Percentiles rank a stretch among this genome's conserved stretches.
Evolutionary conservation across 2,888 invertebrate genomes (phyloP).

Genomic region (Caenorhabditis uteleia): DNA sequence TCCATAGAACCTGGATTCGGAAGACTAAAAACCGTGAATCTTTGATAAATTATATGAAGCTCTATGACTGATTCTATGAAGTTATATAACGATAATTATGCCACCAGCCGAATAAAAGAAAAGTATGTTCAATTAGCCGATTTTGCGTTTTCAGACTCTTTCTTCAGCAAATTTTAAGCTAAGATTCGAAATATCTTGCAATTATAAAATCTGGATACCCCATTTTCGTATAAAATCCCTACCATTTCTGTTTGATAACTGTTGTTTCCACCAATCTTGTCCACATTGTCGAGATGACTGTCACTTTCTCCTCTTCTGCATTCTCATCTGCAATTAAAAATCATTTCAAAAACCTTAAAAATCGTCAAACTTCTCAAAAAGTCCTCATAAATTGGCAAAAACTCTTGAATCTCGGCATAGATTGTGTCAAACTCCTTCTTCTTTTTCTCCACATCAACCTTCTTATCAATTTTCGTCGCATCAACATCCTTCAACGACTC

Average conservation of each 20-base stretch:
- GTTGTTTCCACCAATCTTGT: conserved; percentile 17
- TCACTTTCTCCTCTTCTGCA: conserved; percentile 14
- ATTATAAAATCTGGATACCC: too few species aligned
- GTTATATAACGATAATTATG: too few species aligned
- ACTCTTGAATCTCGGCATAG: conserved; percentile 13
- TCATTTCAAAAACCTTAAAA: background rate
- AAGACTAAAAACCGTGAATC: too few species aligned
- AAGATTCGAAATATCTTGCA: too few species aligned
- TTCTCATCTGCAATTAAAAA: conserved; percentile 6
- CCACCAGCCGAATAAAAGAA: too few species aligned
- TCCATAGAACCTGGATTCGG: too few species aligned
- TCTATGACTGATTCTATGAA: too few species aligned
- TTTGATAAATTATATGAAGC: too few species aligned
- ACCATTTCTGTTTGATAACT: conserved; percentile 9
- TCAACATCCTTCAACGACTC: conserved; percentile 1
- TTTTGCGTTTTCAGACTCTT: too few species aligned
- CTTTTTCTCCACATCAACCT: conserved; percentile 6
- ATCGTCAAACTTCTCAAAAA: conserved; percentile 8
- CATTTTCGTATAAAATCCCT: too few species aligned
- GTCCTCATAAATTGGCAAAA: conserved; percentile 17
- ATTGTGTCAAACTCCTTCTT: conserved; percentile 21
- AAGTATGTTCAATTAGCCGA: too few species aligned
- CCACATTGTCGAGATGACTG: conserved; percentile 12
- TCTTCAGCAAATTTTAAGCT: too few species aligned
- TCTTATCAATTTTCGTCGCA: background rate